A percentile compares a stretch with the other conserved stretches of the same genome.
These are phyloP conservation scores for Pemphigus obesinymphae DNA, from an alignment of 1,140 invertebrate species.

Conservation along the genomic window DNA sequence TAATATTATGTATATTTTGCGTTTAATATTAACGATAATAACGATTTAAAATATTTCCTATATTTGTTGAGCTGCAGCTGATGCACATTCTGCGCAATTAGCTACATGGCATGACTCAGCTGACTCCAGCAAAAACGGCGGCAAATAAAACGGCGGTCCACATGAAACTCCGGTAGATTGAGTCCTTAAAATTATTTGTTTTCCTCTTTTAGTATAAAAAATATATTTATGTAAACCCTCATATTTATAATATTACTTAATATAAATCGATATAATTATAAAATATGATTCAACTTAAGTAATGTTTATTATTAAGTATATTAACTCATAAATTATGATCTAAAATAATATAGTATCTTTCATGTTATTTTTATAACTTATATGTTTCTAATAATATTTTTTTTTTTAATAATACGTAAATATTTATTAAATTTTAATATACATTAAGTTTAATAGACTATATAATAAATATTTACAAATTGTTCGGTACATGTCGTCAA, in stretches of 20 bases:
- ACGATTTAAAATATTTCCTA: background rate
- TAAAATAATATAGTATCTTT: too few species aligned
- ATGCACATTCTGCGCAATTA: constrained; percentile 23
- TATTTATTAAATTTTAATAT: too few species aligned
- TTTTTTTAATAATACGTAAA: too few species aligned
- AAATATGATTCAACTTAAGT: background rate
- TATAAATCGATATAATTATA: background rate
- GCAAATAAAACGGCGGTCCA: constrained; percentile 32
- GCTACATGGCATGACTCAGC: constrained; percentile 25
- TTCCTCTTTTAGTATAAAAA: background rate
- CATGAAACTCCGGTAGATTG: constrained; percentile 36
- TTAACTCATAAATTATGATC: too few species aligned
- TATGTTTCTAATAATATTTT: too few species aligned
- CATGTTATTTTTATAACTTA: too few species aligned
- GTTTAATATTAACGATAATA: background rate
- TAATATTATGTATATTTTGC: too few species aligned
- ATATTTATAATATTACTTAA: background rate
- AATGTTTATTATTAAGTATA: too few species aligned
- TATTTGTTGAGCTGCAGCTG: constrained; percentile 30
- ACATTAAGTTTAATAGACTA: too few species aligned
- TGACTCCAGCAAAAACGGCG: constrained; percentile 24
- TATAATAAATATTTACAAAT: too few species aligned
- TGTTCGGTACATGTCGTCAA: too few species aligned
- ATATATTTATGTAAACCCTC: background rate
- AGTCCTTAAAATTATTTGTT: background rate